Base-by-base conservation (phyloP, 2,113 vertebrate genomes). In the Chaenogobius annularis region DNA sequence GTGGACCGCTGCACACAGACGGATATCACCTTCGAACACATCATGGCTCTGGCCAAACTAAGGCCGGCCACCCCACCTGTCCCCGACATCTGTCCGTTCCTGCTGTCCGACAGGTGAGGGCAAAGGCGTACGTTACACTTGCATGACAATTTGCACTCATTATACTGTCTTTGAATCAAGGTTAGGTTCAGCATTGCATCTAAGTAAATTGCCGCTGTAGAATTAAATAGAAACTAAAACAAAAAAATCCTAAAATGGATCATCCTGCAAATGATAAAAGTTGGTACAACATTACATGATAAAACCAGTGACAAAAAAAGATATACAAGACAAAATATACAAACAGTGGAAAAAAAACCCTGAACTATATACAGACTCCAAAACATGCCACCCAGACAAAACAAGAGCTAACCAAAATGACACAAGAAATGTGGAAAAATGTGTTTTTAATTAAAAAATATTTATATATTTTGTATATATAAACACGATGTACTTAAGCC, bases 21-120 rank as follows among this genome's bases (percentile, higher is more conserved):
- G 0, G 97, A 99, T 89, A 97, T 99, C 89, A 98, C 96, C 26
- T 99, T 99, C 0, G 96, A 99, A 71, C 96, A 97, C 83, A 96
- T 99, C 82, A 95, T 96, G 95, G 96, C 97, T 48, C 87, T 98
- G 85, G 94, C 96, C 63, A 99, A 97, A 85, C 92, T 98, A 1
- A 93, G 95, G 50, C 94, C 97, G 5, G 89, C 92, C 3, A 97
- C 95, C 1, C 96, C 97, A 0, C 97, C 97, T 0, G 95, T 99
- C 83, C 97, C 97, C 0, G 97, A 99, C 81, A 94, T 98, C 86
- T 98, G 96, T 74, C 96, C 97, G 0, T 98, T 97, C 82, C 90
- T 99, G 19, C 94, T 98, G 80, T 97, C 96, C 61, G 97, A 99
- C 92, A 98, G 97, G 97, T 98, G 93, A 73, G 79, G 22, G 1